Evolutionary conservation across 2,113 vertebrate genomes (phyloP).

Genomic region (Carassius gibelio): DNA sequence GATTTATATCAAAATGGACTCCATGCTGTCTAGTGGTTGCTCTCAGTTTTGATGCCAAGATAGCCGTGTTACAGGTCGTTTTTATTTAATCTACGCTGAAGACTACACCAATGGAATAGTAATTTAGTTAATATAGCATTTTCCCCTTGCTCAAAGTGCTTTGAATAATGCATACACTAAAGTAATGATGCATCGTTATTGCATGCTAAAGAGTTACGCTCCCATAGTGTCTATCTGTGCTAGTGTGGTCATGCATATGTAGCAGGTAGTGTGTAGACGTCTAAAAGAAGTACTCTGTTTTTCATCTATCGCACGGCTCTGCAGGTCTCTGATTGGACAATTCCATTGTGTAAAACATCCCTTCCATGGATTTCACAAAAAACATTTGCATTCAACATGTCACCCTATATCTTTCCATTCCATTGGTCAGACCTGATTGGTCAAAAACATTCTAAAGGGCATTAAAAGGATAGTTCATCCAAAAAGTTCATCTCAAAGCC

Average conservation of each 20-base stretch:
- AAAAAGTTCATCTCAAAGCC: no score
- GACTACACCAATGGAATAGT: neutral
- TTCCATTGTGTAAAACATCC: conserved; percentile 19
- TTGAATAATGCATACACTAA: neutral
- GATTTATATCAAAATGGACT: conserved; percentile 2
- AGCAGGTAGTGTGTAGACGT: conserved; percentile 16
- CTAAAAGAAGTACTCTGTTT: neutral
- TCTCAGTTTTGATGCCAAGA: neutral
- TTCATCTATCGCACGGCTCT: neutral
- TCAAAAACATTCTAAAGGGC: neutral
- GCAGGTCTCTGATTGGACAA: neutral
- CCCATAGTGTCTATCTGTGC: conserved; percentile 12
- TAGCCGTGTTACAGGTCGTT: neutral
- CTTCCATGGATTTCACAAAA: neutral
- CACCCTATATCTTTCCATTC: conserved; percentile 16
- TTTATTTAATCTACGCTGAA: neutral
- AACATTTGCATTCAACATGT: neutral
- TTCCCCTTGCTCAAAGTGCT: neutral
- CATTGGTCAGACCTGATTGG: neutral
- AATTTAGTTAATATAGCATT: neutral
- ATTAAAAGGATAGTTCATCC: neutral
- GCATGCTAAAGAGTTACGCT: conserved; percentile 18
- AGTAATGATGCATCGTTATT: neutral
- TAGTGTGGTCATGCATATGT: conserved; percentile 23
- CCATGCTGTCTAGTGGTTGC: neutral